Percentiles rank a stretch among this genome's conserved stretches.
These are phyloP conservation scores for Trilocha varians DNA, from an alignment of 2,888 invertebrate species.

Conservation along the genomic window DNA sequence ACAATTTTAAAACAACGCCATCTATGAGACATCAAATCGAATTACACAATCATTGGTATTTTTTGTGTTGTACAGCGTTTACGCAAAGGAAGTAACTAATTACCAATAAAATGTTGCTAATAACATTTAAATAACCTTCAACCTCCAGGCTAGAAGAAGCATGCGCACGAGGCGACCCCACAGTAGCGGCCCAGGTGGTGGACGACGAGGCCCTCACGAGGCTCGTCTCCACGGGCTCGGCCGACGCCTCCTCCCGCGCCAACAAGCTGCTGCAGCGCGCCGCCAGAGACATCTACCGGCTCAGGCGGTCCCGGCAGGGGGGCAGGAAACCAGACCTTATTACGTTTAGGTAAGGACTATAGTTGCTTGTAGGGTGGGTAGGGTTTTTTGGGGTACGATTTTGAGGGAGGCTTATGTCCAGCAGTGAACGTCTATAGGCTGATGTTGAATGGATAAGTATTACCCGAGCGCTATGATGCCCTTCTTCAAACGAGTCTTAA, in stretches of 20 bases:
- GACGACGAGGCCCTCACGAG: constrained; percentile 90
- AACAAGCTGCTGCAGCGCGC: constrained; percentile 89
- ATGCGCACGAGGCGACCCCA: constrained; percentile 85
- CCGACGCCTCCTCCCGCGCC: constrained; percentile 79
- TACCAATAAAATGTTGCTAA: too few relatives aligned
- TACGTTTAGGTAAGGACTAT: constrained; percentile 69
- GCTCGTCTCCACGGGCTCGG: constrained; percentile 64
- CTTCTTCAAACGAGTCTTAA: too few relatives aligned
- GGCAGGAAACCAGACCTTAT: constrained; percentile 92
- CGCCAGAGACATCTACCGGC: constrained; percentile 91
- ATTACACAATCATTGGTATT: too few relatives aligned
- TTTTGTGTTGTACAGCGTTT: too few relatives aligned
- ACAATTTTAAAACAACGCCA: too few relatives aligned
- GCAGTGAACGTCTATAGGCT: too few relatives aligned
- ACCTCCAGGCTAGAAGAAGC: constrained; percentile 82
- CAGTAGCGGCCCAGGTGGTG: constrained; percentile 88
- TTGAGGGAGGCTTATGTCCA: too few relatives aligned
- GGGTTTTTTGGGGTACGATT: too few relatives aligned
- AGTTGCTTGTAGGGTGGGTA: neutral
- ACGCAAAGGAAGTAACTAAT: too few relatives aligned
- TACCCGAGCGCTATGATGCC: too few relatives aligned
- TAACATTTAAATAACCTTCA: neutral
- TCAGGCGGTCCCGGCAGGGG: constrained; percentile 89
- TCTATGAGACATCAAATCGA: too few relatives aligned
- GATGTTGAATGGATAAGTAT: too few relatives aligned